A percentile compares a stretch with the other conserved stretches of the same genome.
These are phyloP conservation scores for Aphidius ervi DNA, from an alignment of 1,140 invertebrate genomes.

Conservation along the genomic window DNA sequence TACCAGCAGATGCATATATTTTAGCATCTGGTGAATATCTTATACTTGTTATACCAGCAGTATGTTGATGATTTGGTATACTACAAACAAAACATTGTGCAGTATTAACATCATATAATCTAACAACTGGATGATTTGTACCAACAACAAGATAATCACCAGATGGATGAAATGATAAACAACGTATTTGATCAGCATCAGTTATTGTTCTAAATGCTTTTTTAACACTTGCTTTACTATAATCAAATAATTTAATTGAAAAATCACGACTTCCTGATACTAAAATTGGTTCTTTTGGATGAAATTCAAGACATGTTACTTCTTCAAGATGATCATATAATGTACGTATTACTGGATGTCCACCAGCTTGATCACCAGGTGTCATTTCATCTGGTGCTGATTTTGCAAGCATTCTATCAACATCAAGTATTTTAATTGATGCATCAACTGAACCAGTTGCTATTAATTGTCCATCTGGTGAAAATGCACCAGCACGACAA, in stretches of 20 bases:
- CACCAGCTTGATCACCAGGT: conserved; percentile 76
- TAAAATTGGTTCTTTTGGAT: conserved; percentile 88
- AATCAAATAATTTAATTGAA: conserved; percentile 95
- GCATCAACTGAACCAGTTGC: conserved; percentile 97
- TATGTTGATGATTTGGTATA: conserved; percentile 89
- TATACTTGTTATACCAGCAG: conserved; percentile 77
- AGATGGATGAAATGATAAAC: conserved; percentile 90
- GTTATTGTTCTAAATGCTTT: conserved; percentile 94
- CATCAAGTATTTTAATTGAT: conserved; percentile 97
- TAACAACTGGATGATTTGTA: conserved; percentile 84
- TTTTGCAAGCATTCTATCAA: conserved; percentile 96
- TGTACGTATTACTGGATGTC: conserved; percentile 96
- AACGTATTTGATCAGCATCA: conserved; percentile 84
- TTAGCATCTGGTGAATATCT: conserved; percentile 76
- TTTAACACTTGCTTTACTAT: conserved; percentile 95
- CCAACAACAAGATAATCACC: conserved; percentile 93
- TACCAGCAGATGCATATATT: conserved; percentile 85
- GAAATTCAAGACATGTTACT: conserved; percentile 95
- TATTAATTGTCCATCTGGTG: conserved; percentile 89
- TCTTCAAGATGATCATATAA: conserved; percentile 98
- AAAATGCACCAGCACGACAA: conserved; percentile 92
- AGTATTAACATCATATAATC: conserved; percentile 94
- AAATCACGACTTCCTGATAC: conserved; percentile 91
- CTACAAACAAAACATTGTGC: conserved; percentile 92
- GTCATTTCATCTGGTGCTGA: conserved; percentile 80